phyloP scores from a whole-genome alignment of 1,140 invertebrate genomes.

The Radopholus similis region DNA sequence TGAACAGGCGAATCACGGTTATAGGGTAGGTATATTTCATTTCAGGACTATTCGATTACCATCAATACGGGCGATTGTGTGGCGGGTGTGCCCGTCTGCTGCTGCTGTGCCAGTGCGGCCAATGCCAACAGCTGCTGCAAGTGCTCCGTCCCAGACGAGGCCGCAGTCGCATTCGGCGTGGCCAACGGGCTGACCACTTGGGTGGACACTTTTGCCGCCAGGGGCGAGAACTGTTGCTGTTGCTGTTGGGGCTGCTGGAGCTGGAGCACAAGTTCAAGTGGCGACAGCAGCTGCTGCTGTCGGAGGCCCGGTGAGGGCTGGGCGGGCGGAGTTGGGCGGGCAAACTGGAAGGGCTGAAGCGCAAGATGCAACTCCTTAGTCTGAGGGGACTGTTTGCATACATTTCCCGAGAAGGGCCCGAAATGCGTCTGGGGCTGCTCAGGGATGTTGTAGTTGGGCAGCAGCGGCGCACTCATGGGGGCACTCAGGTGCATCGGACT shows the following conservation, averaged over 20 bases:
- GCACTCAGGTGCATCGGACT: background rate
- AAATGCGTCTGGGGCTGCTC: too few species aligned
- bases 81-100: too few species aligned
- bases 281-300: background rate
- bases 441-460: too few species aligned
- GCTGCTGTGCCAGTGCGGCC: background rate
- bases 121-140: slow-evolving; percentile 11
- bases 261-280: background rate
- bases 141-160: background rate
- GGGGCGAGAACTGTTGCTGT: slow-evolving; percentile 14
- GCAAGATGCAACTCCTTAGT: too few species aligned
- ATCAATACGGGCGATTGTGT: too few species aligned
- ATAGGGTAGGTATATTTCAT: too few species aligned
- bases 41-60: too few species aligned
- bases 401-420: too few species aligned
- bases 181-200: background rate
- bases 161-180: background rate
- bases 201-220: background rate
- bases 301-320: background rate
- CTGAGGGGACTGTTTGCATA: too few species aligned
- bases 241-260: background rate
- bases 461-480: background rate
- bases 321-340: background rate
- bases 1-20: too few species aligned
- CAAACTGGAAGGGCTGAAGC: slow-evolving; percentile 7